Percentiles rank a stretch among this genome's conserved stretches.
Conservation (phyloP, 2,797 vertebrate genomes). For the Gallirallus australis region DNA sequence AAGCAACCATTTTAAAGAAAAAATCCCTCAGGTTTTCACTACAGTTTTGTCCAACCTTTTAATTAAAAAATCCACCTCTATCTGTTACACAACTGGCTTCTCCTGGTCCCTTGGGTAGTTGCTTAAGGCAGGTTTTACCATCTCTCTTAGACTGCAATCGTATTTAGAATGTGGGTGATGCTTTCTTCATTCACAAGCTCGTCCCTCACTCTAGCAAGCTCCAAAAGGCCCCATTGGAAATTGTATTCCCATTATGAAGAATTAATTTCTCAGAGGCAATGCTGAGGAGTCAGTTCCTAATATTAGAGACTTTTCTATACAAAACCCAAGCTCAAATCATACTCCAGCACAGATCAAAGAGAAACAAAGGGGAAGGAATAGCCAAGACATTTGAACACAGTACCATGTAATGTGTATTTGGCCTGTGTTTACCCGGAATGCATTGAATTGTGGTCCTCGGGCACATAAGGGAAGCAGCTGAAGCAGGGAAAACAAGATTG, state of each 20-base stretch:
- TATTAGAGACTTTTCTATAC: conserved; percentile 18
- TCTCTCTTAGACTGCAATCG: not conserved
- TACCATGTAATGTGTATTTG: not conserved
- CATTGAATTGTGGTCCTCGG: not conserved
- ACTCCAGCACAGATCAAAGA: not conserved
- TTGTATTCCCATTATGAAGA: conserved; percentile 21
- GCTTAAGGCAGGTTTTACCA: not conserved
- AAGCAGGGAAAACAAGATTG: not conserved
- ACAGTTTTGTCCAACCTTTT: conserved; percentile 42
- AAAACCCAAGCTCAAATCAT: conserved; percentile 1
- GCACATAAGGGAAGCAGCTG: not conserved
- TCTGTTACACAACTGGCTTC: conserved; percentile 1
- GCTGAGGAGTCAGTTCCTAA: not conserved
- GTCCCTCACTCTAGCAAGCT: conserved; percentile 31
- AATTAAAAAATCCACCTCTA: conserved; percentile 41
- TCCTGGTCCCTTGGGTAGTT: conserved; percentile 21
- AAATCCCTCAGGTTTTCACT: conserved; percentile 28
- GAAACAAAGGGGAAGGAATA: conserved; percentile 37
- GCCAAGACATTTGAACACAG: not conserved
- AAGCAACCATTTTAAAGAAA: conserved; percentile 43
- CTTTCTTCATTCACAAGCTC: conserved; percentile 47
- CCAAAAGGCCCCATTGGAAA: conserved; percentile 19
- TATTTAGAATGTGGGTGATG: conserved; percentile 25
- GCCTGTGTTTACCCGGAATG: not conserved
- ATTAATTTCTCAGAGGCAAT: conserved; percentile 38